phyloP scores from a whole-genome alignment of 2,888 invertebrate species.

The Eueremaeus valkanovi region DNA sequence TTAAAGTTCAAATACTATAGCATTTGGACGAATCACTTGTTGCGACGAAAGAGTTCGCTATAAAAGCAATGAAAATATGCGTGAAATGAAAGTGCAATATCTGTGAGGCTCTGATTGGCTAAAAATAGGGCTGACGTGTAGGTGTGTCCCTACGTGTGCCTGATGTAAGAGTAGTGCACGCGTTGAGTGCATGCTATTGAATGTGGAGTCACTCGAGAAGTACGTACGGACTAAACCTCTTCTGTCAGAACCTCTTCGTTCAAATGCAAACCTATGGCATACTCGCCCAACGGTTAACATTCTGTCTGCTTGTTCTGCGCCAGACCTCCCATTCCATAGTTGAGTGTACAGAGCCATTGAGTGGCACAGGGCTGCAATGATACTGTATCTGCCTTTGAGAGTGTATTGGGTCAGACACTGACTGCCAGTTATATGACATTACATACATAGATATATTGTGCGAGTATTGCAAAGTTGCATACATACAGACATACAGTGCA shows the following conservation, averaged over 20 bases:
- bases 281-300: too few relatives aligned
- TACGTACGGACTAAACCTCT: too few relatives aligned
- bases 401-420: conserved; percentile 28
- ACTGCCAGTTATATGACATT: not conserved
- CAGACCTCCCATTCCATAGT: too few relatives aligned
- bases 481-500: not conserved
- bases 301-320: too few relatives aligned
- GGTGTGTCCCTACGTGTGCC: not conserved
- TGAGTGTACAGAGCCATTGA: too few relatives aligned
- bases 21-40: not conserved
- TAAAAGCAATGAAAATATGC: not conserved
- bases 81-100: not conserved
- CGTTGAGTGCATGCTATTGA: conserved; percentile 11
- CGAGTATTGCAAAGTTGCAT: not conserved
- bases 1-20: not conserved
- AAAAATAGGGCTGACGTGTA: conserved; percentile 14
- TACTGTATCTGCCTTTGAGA: not conserved
- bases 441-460: not conserved
- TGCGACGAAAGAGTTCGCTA: conserved; percentile 5
- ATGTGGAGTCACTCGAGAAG: too few relatives aligned
- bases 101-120: not conserved
- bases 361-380: too few relatives aligned
- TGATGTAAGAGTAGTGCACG: not conserved
- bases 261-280: too few relatives aligned
- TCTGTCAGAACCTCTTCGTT: too few relatives aligned